Evolutionary conservation across 2,113 vertebrate species (phyloP).

Genomic region (Alaudala cheleensis): DNA sequence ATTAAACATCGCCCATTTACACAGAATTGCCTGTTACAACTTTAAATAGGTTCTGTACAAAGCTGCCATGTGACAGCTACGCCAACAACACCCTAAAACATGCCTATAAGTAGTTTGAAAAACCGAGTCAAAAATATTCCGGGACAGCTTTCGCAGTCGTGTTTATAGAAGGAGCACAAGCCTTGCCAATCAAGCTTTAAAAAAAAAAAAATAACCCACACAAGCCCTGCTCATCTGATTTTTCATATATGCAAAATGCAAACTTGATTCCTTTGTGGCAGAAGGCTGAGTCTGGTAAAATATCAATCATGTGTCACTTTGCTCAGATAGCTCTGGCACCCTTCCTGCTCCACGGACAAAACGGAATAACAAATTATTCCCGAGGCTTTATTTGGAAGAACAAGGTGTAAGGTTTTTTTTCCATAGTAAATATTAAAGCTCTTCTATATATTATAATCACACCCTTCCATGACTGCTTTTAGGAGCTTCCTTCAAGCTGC

Average conservation of each 20-base stretch:
- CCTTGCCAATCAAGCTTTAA: slow-evolving; percentile 19
- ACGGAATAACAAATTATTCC: neutral
- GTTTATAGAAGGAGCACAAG: slow-evolving; percentile 21
- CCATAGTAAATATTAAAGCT: neutral
- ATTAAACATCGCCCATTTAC: neutral
- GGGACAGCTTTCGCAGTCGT: neutral
- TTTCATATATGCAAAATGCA: slow-evolving; percentile 15
- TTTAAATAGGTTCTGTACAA: neutral
- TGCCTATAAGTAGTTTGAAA: neutral
- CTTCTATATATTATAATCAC: neutral
- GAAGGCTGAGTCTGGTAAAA: slow-evolving; percentile 55
- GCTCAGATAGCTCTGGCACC: slow-evolving; percentile 30
- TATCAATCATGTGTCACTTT: slow-evolving; percentile 38
- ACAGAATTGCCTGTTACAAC: neutral
- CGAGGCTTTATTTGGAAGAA: neutral
- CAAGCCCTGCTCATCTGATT: slow-evolving; percentile 29
- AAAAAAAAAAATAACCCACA: neutral
- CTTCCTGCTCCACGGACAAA: neutral
- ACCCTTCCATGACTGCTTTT: neutral
- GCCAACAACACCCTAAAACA: neutral
- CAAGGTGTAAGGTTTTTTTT: neutral
- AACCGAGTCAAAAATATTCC: neutral
- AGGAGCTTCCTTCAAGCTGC: neutral
- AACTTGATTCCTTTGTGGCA: neutral
- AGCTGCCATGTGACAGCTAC: neutral